Base-by-base conservation (phyloP, 2,888 invertebrate genomes). In the Zhuqinia jingwanae region DNA sequence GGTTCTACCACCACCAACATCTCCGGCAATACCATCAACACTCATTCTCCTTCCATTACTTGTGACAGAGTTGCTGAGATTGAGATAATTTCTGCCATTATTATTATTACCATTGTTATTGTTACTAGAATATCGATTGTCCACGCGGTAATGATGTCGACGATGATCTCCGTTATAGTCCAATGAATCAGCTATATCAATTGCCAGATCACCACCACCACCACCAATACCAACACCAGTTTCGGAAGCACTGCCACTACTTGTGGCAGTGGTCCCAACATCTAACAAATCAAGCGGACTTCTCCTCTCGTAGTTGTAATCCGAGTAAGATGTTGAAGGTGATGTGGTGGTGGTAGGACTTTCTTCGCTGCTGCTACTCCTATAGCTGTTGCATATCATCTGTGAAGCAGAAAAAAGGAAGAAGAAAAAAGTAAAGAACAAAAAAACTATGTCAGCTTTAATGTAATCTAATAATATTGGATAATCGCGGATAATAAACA, bases 361-460 rank as follows among this genome's bases (percentile, higher is more conserved):
- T 5, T 63, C 63, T 20, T 65, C 47, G 22, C 25, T 36, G 11
- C 25, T 20, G 20, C 45, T 60, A 20, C 75, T 82, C 47, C 75
- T 68, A 58, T 84, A 84, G 70, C 77, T 84, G 84, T 78, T 84
- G 84, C 84, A 84, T 84, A 84, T 84, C 78, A 84, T 84, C 84
- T 84, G 22, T n/a, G 45, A 42, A 56, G n/a, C n/a, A n/a, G n/a
- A n/a, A 76, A 56, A 36, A 56, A 56, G 25, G 15, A 73, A 77
- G 20, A 42, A 58, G n/a, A 6, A 75, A 77, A 20, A 22, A 25
- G 3, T 30, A 68, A n/a, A 36, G 3, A 36, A n/a, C n/a, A n/a
- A n/a, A 8, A 36, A 36, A 8, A 36, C 36, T n/a, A 53, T n/a
- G 53, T 53, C 53, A 15, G 53, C 53, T 53, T 8, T 36, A 36